Evolutionary conservation across 1,140 invertebrate genomes (phyloP), one percentile per base, ranked within the genome.

Genomic region (Condylostylus longicornis): DNA sequence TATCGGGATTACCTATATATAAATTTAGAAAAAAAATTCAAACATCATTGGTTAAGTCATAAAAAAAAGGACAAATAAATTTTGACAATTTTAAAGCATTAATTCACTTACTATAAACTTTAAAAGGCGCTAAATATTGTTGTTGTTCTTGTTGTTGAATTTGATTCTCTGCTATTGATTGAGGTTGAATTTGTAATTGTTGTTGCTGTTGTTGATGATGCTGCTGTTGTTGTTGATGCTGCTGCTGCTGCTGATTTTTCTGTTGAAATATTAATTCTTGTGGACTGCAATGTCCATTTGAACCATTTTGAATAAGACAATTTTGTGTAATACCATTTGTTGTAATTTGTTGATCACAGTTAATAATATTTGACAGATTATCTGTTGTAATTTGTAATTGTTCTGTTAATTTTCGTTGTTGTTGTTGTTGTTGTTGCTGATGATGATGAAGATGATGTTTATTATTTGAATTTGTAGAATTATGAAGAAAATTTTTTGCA

Each of bases 1-100:
- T 82, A 60, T 88, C 84, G 46, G 79, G 78, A 63, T 80, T 82
- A 65, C 77, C 81, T 84, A 63, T 2, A 70, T 70, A 42, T n/a
- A n/a, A n/a, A n/a, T n/a, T n/a, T n/a, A 40, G 35, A 33, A 5
- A 39, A 20, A 27, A 20, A 30, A 10, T 29, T n/a, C 3, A 27
- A 27, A 4, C 4, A 27, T n/a, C 3, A 5, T 27, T 27, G 4
- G 15, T 4, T 32, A 4, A 18, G 9, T 10, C 5, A 32, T 3
- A 32, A 32, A 15, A 32, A 5, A 18, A 5, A 32, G 15, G 17
- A 9, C 14, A 32, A 10, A 32, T 14, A 10, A 3, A 27, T 4
- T 27, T 5, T 32, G 4, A 15, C n/a, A n/a, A n/a, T n/a, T 50
- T 40, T 38, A 35, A 17, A 14, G 38, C 23, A 32, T 44, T 10